Conservation (phyloP, 2,113 vertebrate genomes). For the Columba janthina region DNA sequence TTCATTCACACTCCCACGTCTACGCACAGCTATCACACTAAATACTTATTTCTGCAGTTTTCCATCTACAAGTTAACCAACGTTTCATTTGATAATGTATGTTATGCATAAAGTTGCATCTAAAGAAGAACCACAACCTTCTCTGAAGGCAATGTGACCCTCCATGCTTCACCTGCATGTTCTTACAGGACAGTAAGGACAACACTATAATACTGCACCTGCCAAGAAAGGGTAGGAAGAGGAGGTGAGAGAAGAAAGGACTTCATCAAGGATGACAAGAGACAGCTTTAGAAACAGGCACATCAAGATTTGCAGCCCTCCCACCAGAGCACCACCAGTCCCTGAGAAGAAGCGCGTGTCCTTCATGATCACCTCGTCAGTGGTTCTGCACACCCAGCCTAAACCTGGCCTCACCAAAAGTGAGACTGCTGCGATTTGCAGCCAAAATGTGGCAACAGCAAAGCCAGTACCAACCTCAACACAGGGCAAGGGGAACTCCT, state of each 20-base stretch:
- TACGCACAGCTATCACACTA: not conserved
- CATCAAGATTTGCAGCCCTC: fast-evolving
- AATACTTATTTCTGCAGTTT: not conserved
- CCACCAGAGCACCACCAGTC: not conserved
- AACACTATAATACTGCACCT: not conserved
- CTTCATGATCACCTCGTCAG: not conserved
- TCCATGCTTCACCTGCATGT: fast-evolving
- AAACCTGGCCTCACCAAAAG: not conserved
- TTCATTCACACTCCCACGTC: fast-evolving
- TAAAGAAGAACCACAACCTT: not conserved
- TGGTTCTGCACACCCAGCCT: not conserved
- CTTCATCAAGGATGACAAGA: not conserved
- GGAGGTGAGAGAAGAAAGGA: not conserved
- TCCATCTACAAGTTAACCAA: not conserved
- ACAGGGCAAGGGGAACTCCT: not conserved
- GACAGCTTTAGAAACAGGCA: not conserved
- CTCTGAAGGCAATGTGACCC: not conserved
- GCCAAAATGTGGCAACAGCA: not conserved
- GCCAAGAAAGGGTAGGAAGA: not conserved
- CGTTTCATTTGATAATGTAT: not conserved
- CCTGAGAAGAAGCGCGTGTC: fast-evolving
- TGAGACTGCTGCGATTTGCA: not conserved
- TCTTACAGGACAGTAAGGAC: not conserved
- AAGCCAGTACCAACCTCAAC: not conserved
- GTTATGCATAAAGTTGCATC: not conserved